These are phyloP conservation scores for Hemiscyllium ocellatum DNA, from an alignment of 2,113 vertebrate genomes.

Conservation along the genomic window DNA sequence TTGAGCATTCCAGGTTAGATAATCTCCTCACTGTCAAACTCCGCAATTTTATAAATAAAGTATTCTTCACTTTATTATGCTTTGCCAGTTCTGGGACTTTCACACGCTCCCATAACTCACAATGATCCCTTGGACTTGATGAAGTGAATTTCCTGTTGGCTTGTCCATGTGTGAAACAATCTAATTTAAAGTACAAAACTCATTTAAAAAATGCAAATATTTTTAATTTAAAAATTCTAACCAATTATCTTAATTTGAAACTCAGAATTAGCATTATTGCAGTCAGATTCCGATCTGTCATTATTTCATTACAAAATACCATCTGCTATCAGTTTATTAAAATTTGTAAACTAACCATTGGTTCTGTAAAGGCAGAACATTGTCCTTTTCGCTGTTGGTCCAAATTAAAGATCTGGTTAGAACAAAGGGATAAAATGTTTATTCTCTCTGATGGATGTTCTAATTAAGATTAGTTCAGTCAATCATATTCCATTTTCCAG, in stretches of 20 bases:
- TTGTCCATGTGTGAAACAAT: constrained; percentile 28
- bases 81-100: background rate
- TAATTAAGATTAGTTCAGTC: background rate
- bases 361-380: background rate
- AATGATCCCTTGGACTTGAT: background rate
- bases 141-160: constrained; percentile 11
- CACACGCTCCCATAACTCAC: no score
- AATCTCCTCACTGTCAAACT: background rate
- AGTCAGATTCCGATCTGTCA: background rate
- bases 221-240: constrained; percentile 33
- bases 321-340: constrained; percentile 35
- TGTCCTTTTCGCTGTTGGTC: background rate
- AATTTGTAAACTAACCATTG: background rate
- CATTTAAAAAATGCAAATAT: constrained; percentile 28
- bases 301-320: constrained; percentile 32
- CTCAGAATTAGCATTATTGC: constrained; percentile 23
- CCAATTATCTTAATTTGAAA: constrained; percentile 34
- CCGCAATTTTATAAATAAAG: background rate
- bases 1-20: background rate
- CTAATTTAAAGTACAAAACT: background rate
- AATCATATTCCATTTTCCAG: background rate
- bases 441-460: background rate
- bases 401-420: background rate
- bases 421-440: background rate
- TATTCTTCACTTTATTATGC: background rate